Base-by-base conservation (phyloP, 2,888 invertebrate species). In the Diarsia brunnea region DNA sequence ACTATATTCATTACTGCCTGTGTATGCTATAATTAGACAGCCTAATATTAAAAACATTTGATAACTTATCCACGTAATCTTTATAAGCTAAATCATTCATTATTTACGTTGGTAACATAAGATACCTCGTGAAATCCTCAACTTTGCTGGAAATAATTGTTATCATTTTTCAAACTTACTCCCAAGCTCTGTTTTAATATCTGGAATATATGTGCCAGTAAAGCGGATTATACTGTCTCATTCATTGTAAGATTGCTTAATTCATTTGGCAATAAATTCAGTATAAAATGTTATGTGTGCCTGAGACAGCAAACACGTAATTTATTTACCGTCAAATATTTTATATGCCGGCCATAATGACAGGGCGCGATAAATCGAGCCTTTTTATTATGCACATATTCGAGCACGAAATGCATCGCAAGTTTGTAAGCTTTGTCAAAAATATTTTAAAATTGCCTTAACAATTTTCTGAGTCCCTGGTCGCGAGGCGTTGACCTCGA, bases 401-500 rank as follows among this genome's bases (percentile, higher is more conserved):
- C 70, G 73, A 86, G 82, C 83, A 79, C 76, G 81, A 75, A 88
- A 75, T 88, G 87, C 88, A 90, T 85, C 31, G 47, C 16, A 76
- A 60, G 58, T 64, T 69, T 79, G 80, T 77, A 81, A 85, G 85
- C 86, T 87, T 88, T 87, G 85, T 87, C 82, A 87, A 89, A 85
- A 84, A 81, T 88, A 69, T 85, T 83, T 78, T 72, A 77, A 83
- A 88, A 79, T 74, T 45, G 45, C 75, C 70, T 79, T 53, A 75
- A 78, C 73, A 78, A 77, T 84, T 81, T 87, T 85, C 82, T 81
- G 87, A 85, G 82, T 85, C 80, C 85, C 82, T 74, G 84, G 80
- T 78, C 77, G 68, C 45, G 69, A 87, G 86, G 70, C 85, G 84
- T 77, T 87, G 88, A 90, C 90, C 90, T 88, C 84, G 74, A 51